Evolutionary conservation across 2,113 vertebrate species (phyloP).

Genomic region (Eretmochelys imbricata): DNA sequence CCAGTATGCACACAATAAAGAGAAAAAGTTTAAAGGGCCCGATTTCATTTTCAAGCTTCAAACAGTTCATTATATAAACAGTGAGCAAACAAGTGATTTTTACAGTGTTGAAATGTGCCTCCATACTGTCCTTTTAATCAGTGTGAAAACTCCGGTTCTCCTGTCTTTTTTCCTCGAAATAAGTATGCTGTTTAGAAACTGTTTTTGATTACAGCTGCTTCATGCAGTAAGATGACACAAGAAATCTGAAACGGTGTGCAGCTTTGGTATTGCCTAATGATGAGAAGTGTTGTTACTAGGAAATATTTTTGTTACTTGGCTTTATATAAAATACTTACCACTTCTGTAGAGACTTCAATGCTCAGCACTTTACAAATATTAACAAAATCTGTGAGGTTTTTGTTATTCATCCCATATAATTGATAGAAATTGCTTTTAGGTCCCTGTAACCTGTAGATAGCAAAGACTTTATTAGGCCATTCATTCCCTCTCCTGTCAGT

Average conservation of each 20-base stretch:
- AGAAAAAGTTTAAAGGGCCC: neutral
- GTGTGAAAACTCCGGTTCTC: rapidly evolving
- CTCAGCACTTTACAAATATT: neutral
- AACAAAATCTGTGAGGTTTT: neutral
- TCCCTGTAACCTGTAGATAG: rapidly evolving
- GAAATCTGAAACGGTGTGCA: rapidly evolving
- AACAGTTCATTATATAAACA: neutral
- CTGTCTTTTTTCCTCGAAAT: neutral
- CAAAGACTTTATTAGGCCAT: neutral
- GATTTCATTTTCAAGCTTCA: neutral
- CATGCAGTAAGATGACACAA: rapidly evolving
- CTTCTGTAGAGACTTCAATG: neutral
- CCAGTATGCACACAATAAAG: neutral
- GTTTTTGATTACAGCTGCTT: neutral
- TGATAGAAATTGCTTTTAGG: rapidly evolving
- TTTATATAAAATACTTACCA: neutral
- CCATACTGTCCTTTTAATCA: neutral
- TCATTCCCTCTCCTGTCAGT: neutral
- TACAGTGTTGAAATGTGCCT: neutral
- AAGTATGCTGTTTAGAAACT: neutral
- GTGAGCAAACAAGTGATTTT: rapidly evolving
- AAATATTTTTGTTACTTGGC: neutral
- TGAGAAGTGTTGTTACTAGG: neutral
- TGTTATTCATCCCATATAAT: neutral
- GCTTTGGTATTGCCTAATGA: neutral